Base-by-base conservation (phyloP, 2,888 invertebrate species). In the Orchestes rusci region DNA sequence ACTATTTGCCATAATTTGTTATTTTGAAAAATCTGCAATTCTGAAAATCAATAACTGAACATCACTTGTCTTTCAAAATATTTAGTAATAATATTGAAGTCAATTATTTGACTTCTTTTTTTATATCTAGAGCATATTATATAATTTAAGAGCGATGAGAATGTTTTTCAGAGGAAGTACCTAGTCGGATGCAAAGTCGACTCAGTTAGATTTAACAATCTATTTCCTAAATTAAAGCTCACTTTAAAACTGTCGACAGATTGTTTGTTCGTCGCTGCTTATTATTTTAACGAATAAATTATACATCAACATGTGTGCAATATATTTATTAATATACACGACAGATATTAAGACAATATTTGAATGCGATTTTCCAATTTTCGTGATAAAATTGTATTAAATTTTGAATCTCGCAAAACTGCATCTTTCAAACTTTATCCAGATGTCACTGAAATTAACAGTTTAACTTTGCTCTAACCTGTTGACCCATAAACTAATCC, bases 131-230 rank as follows among this genome's bases (percentile, higher is more conserved):
- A 23, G 23, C 7, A 23, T 23, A 66, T 66, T 67, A 67, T 67
- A 65, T 65, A 67, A 68, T 66, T 67, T 66, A 66, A 63, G 57
- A 59, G 59, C 64, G 64, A 65, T 67, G 67, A 66, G 67, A 67
- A 67, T 67, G 63, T 64, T 65, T 65, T 61, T 61, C 60, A 67
- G 66, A 67, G 69, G 69, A 69, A 68, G 68, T 67, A 65, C 64
- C 64, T 66, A 66, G 66, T 68, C 68, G 69, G 68, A 68, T 68
- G 68, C 67, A 66, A 67, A 67, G 67, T 67, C 64, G 64, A 66
- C 66, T 65, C 64, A 65, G 67, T 67, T 56, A 65, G 68, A 69
- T 69, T 69, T 69, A 69, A 69, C 69, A 68, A 69, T 68, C 67
- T 66, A 68, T 68, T 68, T 68, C 69, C 69, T 69, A 69, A 68